Conservation (phyloP, 2,888 invertebrate species). For the Hypsopygia costalis region DNA sequence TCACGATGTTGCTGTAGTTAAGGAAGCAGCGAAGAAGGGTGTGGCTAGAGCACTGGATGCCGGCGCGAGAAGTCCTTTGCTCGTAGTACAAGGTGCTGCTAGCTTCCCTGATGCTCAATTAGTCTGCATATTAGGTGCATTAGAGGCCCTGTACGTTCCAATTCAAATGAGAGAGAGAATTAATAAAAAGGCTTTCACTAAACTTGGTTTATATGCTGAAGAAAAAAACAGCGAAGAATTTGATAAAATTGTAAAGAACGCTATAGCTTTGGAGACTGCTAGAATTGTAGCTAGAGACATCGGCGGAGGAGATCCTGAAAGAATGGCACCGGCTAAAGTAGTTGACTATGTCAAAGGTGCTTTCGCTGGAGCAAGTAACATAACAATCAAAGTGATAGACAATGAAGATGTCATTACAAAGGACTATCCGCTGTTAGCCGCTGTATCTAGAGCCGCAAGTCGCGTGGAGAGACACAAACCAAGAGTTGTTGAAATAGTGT, state of each 20-base stretch:
- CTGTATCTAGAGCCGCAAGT: slow-evolving; percentile 87
- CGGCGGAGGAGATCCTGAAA: slow-evolving; percentile 92
- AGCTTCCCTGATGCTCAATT: slow-evolving; percentile 88
- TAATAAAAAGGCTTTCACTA: slow-evolving; percentile 79
- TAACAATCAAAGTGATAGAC: slow-evolving; percentile 83
- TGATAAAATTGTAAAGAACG: slow-evolving; percentile 80
- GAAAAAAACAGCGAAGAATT: slow-evolving; percentile 74
- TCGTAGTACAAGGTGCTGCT: slow-evolving; percentile 85
- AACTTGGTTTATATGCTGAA: slow-evolving; percentile 82
- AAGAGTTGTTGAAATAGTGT: slow-evolving; percentile 82
- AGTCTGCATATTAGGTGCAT: slow-evolving; percentile 90
- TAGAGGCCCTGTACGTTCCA: slow-evolving; percentile 93
- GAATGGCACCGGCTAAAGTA: slow-evolving; percentile 90
- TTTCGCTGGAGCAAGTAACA: slow-evolving; percentile 80
- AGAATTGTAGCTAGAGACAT: slow-evolving; percentile 75
- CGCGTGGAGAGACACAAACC: slow-evolving; percentile 83
- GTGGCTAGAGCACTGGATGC: slow-evolving; percentile 90
- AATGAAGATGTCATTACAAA: slow-evolving; percentile 81
- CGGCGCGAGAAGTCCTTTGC: slow-evolving; percentile 89
- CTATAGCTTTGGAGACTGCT: slow-evolving; percentile 84
- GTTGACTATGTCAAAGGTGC: slow-evolving; percentile 86
- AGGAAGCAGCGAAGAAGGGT: slow-evolving; percentile 88
- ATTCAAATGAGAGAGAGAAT: slow-evolving; percentile 86
- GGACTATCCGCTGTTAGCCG: slow-evolving; percentile 89
- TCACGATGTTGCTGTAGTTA: slow-evolving; percentile 61